Evolutionary conservation across 2,888 invertebrate species (phyloP).

Genomic region (Caenorhabditis angaria): DNA sequence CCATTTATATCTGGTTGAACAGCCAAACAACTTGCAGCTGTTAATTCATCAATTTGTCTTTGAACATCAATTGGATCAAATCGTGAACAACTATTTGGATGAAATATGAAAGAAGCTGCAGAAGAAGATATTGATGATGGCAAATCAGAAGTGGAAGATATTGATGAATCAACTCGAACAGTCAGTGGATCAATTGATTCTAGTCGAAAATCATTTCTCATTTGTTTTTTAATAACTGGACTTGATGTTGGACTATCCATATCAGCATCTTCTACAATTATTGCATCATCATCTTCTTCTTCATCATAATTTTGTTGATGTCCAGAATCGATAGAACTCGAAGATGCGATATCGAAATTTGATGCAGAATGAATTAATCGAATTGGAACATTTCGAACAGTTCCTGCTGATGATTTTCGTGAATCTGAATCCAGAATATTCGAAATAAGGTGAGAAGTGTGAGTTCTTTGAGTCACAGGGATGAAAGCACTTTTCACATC

Average conservation of each 20-base stretch:
- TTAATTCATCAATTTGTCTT: constrained; percentile 49
- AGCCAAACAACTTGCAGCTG: constrained; percentile 48
- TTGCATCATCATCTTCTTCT: constrained; percentile 36
- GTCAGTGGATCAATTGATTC: constrained; percentile 29
- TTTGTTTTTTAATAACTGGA: constrained; percentile 41
- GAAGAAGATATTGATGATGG: constrained; percentile 57
- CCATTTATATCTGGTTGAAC: constrained; percentile 52
- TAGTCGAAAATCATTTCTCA: constrained; percentile 21
- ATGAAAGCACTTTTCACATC: constrained; percentile 54
- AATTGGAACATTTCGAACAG: constrained; percentile 34
- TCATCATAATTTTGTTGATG: constrained; percentile 32
- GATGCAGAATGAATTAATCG: constrained; percentile 27
- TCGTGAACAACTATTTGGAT: too few species aligned
- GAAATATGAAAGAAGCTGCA: constrained; percentile 53
- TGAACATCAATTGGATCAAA: constrained; percentile 44
- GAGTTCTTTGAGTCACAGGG: constrained; percentile 24
- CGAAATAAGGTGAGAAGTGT: constrained; percentile 13
- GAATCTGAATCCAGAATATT: constrained; percentile 27
- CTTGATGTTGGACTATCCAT: constrained; percentile 55
- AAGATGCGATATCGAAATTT: constrained; percentile 24
- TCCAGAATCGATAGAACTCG: constrained; percentile 37
- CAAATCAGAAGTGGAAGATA: constrained; percentile 52
- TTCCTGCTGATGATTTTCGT: constrained; percentile 7
- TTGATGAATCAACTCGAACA: constrained; percentile 36
- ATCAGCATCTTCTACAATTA: constrained; percentile 39